These are phyloP conservation scores for Sicus ferrugineus DNA, from an alignment of 2,888 invertebrate genomes.

Conservation along the genomic window DNA sequence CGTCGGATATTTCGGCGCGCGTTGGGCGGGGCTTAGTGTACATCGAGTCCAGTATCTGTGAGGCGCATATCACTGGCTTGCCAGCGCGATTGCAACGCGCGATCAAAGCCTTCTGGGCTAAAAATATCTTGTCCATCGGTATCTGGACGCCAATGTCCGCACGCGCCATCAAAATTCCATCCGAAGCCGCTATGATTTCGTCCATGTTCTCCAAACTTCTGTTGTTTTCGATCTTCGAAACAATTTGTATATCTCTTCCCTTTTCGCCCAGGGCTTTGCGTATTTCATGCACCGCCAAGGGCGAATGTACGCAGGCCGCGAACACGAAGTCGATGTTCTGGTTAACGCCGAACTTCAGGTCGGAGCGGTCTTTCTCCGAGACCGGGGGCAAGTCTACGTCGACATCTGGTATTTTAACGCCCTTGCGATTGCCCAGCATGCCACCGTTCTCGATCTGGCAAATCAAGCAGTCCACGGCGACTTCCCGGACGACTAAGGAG, in stretches of 20 bases:
- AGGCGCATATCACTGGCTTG: constrained; percentile 96
- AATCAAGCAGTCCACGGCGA: constrained; percentile 69
- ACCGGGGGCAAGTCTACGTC: constrained; percentile 94
- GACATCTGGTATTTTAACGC: constrained; percentile 92
- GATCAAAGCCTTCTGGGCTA: constrained; percentile 96
- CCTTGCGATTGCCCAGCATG: constrained; percentile 88
- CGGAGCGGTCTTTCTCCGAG: constrained; percentile 91
- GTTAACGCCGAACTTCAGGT: constrained; percentile 86
- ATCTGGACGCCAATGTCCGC: constrained; percentile 97
- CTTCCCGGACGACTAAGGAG: constrained; percentile 81
- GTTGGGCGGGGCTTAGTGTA: constrained; percentile 91
- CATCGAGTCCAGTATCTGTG: constrained; percentile 97
- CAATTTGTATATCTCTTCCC: constrained; percentile 89
- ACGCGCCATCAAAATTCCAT: constrained; percentile 96
- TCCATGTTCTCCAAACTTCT: constrained; percentile 91
- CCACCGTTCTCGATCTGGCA: constrained; percentile 95
- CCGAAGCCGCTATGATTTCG: constrained; percentile 87
- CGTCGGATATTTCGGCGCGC: constrained; percentile 93
- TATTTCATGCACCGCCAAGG: constrained; percentile 83
- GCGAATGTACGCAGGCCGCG: constrained; percentile 93
- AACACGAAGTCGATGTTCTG: constrained; percentile 87
- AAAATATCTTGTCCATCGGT: constrained; percentile 92
- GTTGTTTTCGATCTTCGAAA: constrained; percentile 97
- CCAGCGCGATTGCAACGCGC: constrained; percentile 91
- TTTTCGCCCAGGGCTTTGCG: constrained; percentile 82